Conservation (phyloP, 2,797 vertebrate species). For the Acridotheres tristis region DNA sequence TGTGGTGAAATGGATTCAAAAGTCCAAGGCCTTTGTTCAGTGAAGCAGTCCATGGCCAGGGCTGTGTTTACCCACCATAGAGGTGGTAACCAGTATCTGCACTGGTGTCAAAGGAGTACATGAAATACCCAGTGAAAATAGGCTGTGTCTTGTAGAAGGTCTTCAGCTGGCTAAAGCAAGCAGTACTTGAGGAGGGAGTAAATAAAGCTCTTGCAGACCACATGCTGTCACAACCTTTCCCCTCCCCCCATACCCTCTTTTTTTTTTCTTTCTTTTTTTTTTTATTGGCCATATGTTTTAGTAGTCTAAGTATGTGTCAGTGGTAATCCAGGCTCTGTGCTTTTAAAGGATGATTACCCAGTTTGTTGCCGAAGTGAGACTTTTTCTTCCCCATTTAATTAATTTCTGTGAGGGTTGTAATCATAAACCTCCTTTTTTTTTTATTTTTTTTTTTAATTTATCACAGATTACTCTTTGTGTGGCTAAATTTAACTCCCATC, state of each 20-base stretch:
- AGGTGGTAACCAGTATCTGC: not conserved
- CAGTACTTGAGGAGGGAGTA: not conserved
- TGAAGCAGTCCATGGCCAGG: accelerated
- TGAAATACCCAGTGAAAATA: not conserved
- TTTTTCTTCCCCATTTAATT: not conserved
- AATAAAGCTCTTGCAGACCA: constrained; percentile 8
- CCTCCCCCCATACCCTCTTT: not conserved
- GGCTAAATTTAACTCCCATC: not conserved
- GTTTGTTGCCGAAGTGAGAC: not conserved
- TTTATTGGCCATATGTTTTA: constrained; percentile 54
- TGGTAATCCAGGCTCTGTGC: not conserved
- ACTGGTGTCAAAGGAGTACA: not conserved
- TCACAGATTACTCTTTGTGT: not conserved
- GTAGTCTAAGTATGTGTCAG: constrained; percentile 48
- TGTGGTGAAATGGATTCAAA: not conserved
- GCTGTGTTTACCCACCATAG: not conserved
- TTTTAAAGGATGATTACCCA: constrained; percentile 31
- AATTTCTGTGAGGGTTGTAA: not conserved
- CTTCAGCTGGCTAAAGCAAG: not conserved
- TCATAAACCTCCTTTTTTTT: not conserved
- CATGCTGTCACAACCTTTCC: constrained; percentile 5
- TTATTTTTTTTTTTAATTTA: not conserved
- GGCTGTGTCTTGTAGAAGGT: not conserved
- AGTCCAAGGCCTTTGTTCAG: not conserved
- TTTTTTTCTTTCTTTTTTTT: not conserved